Base-by-base conservation (phyloP, 2,888 invertebrate species). In the Aethes cnicana region DNA sequence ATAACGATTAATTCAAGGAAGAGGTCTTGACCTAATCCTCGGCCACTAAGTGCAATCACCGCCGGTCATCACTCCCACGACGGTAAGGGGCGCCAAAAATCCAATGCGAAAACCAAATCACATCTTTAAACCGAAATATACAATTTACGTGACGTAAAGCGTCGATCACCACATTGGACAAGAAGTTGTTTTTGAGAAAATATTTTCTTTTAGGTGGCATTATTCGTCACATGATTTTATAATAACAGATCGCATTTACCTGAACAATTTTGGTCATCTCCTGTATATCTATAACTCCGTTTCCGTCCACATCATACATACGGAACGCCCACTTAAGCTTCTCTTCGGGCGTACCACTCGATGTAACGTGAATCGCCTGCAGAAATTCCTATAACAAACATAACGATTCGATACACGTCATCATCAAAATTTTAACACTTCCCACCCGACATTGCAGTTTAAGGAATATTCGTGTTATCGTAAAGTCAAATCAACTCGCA, bases 181-280 rank as follows among this genome's bases (percentile, higher is more conserved):
- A n/a, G n/a, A n/a, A n/a, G n/a, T n/a, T n/a, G n/a, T n/a, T n/a
- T n/a, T n/a, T n/a, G n/a, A n/a, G n/a, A n/a, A n/a, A n/a, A n/a
- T n/a, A n/a, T n/a, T n/a, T n/a, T n/a, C n/a, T n/a, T n/a, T n/a
- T n/a, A n/a, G n/a, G n/a, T n/a, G n/a, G n/a, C n/a, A n/a, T n/a
- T n/a, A n/a, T n/a, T n/a, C n/a, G n/a, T n/a, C n/a, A n/a, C n/a
- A n/a, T n/a, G n/a, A n/a, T n/a, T n/a, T n/a, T n/a, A n/a, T n/a
- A n/a, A 5, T 9, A 26, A 11, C n/a, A 26, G 8, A 4, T 26
- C 9, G 9, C 9, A 5, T 12, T 4, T 50, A 98, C 98, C 96
- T 98, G 98, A 62, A 98, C 98, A 79, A 98, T 98, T 93, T 98
- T 98, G 61, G 97, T 97, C 98, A 98, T 98, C 92, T 98, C 98